Base-by-base conservation (phyloP, 2,888 invertebrate species). In the Tigriopus californicus region DNA sequence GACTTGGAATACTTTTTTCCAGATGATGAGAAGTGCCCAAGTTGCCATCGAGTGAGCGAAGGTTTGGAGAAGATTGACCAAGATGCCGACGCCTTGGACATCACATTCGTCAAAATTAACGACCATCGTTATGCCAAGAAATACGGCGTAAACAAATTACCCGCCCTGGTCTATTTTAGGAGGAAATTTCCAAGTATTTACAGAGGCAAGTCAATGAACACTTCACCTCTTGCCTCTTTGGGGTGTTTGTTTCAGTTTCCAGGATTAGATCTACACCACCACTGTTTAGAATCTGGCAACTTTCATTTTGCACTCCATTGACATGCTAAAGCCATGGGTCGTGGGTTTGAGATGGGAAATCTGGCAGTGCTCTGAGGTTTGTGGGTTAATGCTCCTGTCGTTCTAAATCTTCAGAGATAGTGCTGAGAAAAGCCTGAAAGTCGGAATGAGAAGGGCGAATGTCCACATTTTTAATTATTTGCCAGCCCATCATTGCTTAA, bases 61-160 rank as follows among this genome's bases (percentile, higher is more conserved):
- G 85, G 85, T 69, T 72, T 94, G 62, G 94, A 94, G 70, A 87
- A 85, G 65, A 92, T 94, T 65, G 94, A 95, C 68, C 87, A 88
- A 66, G 92, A 94, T 73, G 89, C 89, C 0, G 90, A 91, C 69
- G 88, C 88, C 71, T 76, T 92, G 68, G 90, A 91, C 68, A 90
- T 92, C 63, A 88, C 89, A 1, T 90, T 92, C 70, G 90, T 91
- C 0, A 90, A 91, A 73, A 90, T 92, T 83, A 82, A 85, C 60
- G 91, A 91, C 70, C 79, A 85, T 0, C 78, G 89, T 46, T 91
- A 90, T 69, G 91, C 91, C 13, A 79, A 87, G 58, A 91, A 90
- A 73, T 91, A 91, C 85, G 91, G 91, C 22, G 89, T 91, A 15
- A 87, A 85, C 1, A 85, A 87, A 69, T 73, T 91, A 62, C 91